Conservation (phyloP, 2,888 invertebrate species). For the Biston stratarius region DNA sequence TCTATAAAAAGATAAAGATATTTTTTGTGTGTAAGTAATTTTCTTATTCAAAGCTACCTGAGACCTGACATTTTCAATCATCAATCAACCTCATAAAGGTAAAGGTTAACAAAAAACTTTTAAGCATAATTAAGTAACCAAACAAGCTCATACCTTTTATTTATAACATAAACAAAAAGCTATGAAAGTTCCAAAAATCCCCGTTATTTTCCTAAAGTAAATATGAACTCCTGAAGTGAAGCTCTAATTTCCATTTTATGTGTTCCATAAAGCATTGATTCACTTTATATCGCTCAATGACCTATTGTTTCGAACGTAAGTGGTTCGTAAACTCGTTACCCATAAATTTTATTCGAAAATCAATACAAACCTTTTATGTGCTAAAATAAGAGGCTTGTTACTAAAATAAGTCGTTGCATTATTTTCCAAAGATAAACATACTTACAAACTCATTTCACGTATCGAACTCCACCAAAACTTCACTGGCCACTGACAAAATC, state of each 20-base stretch:
- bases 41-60: not conserved
- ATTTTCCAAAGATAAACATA: not conserved
- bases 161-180: slow-evolving; percentile 1
- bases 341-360: slow-evolving; percentile 54
- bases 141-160: slow-evolving; percentile 1
- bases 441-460: slow-evolving; percentile 24
- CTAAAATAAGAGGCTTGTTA: slow-evolving; percentile 35
- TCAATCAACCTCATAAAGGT: slow-evolving; percentile 20
- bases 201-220: slow-evolving; percentile 5
- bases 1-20: too few species aligned
- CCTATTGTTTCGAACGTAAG: slow-evolving; percentile 57
- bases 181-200: not conserved
- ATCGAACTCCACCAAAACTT: slow-evolving; percentile 27
- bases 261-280: slow-evolving; percentile 45
- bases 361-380: slow-evolving; percentile 47
- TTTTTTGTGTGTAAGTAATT: too few species aligned
- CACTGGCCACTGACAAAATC: slow-evolving; percentile 41
- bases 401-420: slow-evolving; percentile 18
- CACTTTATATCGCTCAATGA: slow-evolving; percentile 51
- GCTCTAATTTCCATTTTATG: slow-evolving; percentile 34
- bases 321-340: slow-evolving; percentile 54
- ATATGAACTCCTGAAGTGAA: slow-evolving; percentile 11
- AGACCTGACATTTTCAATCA: slow-evolving; percentile 17
- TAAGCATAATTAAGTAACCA: slow-evolving; percentile 16
- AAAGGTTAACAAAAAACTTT: slow-evolving; percentile 21